A percentile compares a stretch with the other conserved stretches of the same genome.
Evolutionary conservation across 2,113 vertebrate species (phyloP).

Genomic region (Epinephelus moara): DNA sequence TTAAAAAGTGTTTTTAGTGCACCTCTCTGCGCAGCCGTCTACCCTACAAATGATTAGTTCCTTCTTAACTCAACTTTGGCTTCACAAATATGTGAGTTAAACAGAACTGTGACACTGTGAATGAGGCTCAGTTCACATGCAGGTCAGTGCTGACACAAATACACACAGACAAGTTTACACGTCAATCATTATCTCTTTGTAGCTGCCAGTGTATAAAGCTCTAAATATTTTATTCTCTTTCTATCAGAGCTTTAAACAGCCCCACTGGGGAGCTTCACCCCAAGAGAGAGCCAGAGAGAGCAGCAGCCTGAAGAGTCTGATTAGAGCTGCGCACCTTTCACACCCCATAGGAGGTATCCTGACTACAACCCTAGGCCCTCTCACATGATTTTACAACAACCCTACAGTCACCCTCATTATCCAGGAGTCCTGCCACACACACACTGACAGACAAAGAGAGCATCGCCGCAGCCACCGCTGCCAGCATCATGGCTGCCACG

Average conservation of each 20-base stretch:
- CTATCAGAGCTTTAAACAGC: conserved; percentile 28
- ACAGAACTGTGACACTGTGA: not conserved
- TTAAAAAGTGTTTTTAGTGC: no score
- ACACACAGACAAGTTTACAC: conserved; percentile 19
- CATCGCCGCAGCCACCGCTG: not conserved
- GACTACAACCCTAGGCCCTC: conserved; percentile 17
- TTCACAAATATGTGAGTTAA: not conserved
- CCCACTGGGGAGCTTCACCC: conserved; percentile 7
- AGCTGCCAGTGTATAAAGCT: conserved; percentile 32
- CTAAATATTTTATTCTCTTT: conserved; percentile 57
- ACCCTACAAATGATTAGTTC: not conserved
- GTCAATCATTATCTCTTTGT: conserved; percentile 29
- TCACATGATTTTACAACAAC: conserved; percentile 46
- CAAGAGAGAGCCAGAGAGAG: not conserved
- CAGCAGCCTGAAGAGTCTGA: conserved; percentile 23
- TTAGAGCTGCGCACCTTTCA: conserved; percentile 28
- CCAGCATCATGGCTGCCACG: not conserved
- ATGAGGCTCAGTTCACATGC: conserved; percentile 48
- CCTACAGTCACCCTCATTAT: conserved; percentile 69
- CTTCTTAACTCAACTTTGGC: not conserved
- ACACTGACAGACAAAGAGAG: not conserved
- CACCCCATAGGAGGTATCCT: conserved; percentile 29
- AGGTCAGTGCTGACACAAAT: conserved; percentile 48
- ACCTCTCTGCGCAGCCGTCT: no score
- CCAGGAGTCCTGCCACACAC: conserved; percentile 23